Conservation (phyloP, 2,888 invertebrate species). For the Abrostola tripartita region DNA sequence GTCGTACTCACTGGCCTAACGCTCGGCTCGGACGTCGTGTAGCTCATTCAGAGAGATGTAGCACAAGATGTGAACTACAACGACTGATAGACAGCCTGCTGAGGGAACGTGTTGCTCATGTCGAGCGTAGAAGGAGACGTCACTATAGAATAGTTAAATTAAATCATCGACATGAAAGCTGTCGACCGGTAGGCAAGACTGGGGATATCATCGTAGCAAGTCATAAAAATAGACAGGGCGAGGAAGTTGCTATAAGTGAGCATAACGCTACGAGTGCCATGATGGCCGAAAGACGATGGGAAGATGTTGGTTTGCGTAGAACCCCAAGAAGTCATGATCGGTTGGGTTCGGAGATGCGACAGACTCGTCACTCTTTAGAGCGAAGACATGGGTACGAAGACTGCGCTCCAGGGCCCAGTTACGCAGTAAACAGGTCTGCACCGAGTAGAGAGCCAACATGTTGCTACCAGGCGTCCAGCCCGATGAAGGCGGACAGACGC, state of each 20-base stretch:
- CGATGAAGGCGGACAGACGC: conserved; percentile 57
- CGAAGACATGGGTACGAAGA: conserved; percentile 63
- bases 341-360: conserved; percentile 61
- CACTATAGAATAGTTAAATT: conserved; percentile 84
- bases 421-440: conserved; percentile 61
- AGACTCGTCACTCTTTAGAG: conserved; percentile 55
- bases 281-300: conserved; percentile 62
- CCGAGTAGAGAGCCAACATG: conserved; percentile 71
- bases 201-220: conserved; percentile 85
- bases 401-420: conserved; percentile 77
- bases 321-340: conserved; percentile 72
- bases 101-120: conserved; percentile 81
- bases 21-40: conserved; percentile 77
- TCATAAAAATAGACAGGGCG: conserved; percentile 76
- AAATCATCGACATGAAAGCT: conserved; percentile 81
- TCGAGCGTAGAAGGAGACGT: conserved; percentile 80
- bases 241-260: conserved; percentile 68
- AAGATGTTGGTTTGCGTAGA: conserved; percentile 61
- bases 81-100: conserved; percentile 81
- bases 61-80: conserved; percentile 78
- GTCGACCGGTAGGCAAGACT: conserved; percentile 80
- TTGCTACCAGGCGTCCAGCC: conserved; percentile 73
- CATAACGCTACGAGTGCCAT: conserved; percentile 68
- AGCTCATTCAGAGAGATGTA: conserved; percentile 73
- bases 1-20: conserved; percentile 85